Evolutionary conservation across 2,113 vertebrate genomes (phyloP), one percentile per base, ranked within the genome.

Genomic region (Taurulus bubalis): DNA sequence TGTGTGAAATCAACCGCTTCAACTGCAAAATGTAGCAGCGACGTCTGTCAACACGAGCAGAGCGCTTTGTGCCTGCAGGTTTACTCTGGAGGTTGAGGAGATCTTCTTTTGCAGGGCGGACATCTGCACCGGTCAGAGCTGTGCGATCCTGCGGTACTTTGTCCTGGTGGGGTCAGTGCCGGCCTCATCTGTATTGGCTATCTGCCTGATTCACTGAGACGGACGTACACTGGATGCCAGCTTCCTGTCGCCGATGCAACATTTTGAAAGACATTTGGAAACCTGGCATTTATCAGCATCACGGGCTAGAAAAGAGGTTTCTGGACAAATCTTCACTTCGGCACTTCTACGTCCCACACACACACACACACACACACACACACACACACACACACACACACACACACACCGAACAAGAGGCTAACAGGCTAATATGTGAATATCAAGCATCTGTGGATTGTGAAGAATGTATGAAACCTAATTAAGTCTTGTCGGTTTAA

Each of bases 401-500:
- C 75, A 80, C 66, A 65, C 79, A 49, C 18, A 63, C 82, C 24
- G 81, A 80, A 87, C 79, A 72, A 74, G 83, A 91, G 90, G 71
- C 53, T 55, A 55, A 51, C 49, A 87, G 81, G 38, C 77, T 88
- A 90, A 83, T 82, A 78, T 90, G 85, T 87, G 89, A 87, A 88
- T 90, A 90, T 90, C 85, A 76, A 75, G 79, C 77, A 75, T 86
- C 84, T 85, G 80, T 83, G 89, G 87, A 86, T 89, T 75, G 82
- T 91, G 86, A 89, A 93, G 88, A 93, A 92, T 93, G 92, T 91
- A 92, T 89, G 87, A 93, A 87, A 85, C 68, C 92, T 94, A 94
- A 95, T 94, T 94, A 94, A 87, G 80, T 90, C 89, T 87, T 89
- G 90, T 92, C 82, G 73, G 79, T 93, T 89, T 92, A 93, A 93